These are phyloP conservation scores for Quadroppia sp. DNA, from an alignment of 2,888 invertebrate genomes.

Conservation along the genomic window DNA sequence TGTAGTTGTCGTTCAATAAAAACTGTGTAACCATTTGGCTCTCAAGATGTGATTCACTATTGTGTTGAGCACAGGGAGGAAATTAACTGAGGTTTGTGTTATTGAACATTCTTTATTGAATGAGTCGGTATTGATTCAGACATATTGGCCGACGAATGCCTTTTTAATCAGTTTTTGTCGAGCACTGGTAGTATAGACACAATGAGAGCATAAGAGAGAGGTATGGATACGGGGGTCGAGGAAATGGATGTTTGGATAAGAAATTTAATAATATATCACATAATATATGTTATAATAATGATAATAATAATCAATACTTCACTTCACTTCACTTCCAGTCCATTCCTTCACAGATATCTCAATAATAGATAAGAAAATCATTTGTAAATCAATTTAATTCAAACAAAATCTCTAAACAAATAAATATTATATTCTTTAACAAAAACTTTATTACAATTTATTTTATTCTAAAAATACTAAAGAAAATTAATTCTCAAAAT, in stretches of 20 bases:
- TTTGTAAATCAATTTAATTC: too few relatives aligned
- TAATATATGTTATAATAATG: constrained; percentile 23
- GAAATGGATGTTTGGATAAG: constrained; percentile 29
- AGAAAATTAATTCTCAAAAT: background rate
- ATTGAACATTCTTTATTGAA: constrained; percentile 25
- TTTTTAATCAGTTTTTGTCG: constrained; percentile 12
- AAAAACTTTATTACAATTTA: too few relatives aligned
- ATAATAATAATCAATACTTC: too few relatives aligned
- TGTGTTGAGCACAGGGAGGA: constrained; percentile 31
- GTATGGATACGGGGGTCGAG: background rate
- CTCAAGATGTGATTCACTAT: constrained; percentile 15
- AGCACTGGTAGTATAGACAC: background rate
- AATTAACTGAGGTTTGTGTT: constrained; percentile 37
- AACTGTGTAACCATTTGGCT: background rate
- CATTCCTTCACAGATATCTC: too few relatives aligned
- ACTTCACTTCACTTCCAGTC: too few relatives aligned
- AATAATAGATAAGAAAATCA: too few relatives aligned
- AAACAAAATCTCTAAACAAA: too few relatives aligned
- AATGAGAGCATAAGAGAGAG: too few relatives aligned
- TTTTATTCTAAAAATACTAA: too few relatives aligned
- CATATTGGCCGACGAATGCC: constrained; percentile 28
- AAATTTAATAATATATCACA: constrained; percentile 23
- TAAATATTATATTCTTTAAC: too few relatives aligned
- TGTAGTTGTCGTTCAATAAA: background rate
- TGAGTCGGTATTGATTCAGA: constrained; percentile 14